Evolutionary conservation across 2,888 invertebrate genomes (phyloP), one percentile per base, ranked within the genome.

Genomic region (Campoplex capitator): DNA sequence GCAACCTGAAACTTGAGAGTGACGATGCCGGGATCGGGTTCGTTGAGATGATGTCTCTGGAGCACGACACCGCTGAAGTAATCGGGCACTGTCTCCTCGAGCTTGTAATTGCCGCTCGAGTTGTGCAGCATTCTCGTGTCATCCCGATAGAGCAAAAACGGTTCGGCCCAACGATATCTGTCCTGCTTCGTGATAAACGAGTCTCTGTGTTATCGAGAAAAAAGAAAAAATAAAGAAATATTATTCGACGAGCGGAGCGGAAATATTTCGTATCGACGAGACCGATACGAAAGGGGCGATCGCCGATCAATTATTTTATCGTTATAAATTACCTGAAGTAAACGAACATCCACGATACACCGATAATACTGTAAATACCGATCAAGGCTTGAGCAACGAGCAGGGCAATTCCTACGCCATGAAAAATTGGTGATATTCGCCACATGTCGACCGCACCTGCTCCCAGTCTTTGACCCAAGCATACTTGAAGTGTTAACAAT

Each of bases 391-490:
- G 98, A 8, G 97, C 96, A 84, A 97, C 94, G 35, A 98, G 95
- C 89, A 98, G 94, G 0, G 98, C 97, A 77, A 98, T 97, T 28
- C 98, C 98, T 32, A 98, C 97, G 3, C 98, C 98, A 95, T 97
- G 97, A 93, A 98, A 98, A 90, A 98, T 96, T 0, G 98, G 98
- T 80, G 98, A 98, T 91, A 98, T 98, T 92, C 96, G 96, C 98
- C 98, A 98, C 98, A 98, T 98, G 91, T 98, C 98, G 85, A 98
- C 96, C 1, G 98, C 97, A 0, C 98, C 98, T 0, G 98, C 96
- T 71, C 97, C 96, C 85, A 98, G 95, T 90, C 98, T 97, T 94
- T 98, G 97, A 2, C 98, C 98, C 90, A 98, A 95, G 90, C 97
- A 97, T 94, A 98, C 96, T 94, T 98, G 97, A 75, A 98, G 95